Percentiles rank a stretch among this genome's conserved stretches.
phyloP scores from a whole-genome alignment of 2,113 vertebrate species.

The Plecturocebus donacophilus region DNA sequence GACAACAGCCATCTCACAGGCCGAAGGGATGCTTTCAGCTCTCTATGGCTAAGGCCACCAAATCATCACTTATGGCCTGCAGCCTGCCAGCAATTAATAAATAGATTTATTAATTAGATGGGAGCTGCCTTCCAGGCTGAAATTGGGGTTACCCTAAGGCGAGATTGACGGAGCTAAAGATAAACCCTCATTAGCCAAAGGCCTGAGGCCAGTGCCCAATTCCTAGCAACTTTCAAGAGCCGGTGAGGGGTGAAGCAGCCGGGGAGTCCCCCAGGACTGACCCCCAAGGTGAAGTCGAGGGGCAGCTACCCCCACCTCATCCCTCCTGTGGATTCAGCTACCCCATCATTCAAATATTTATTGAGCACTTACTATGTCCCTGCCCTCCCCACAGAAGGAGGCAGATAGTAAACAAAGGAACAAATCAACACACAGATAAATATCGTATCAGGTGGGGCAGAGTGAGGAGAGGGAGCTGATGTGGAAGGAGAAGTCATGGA shows the following conservation, averaged over 20 bases:
- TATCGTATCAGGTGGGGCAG: not conserved
- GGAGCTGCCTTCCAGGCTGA: slow-evolving; percentile 81
- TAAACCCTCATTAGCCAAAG: slow-evolving; percentile 79
- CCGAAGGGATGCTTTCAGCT: slow-evolving; percentile 72
- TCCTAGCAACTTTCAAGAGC: slow-evolving; percentile 69
- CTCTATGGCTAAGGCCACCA: slow-evolving; percentile 72
- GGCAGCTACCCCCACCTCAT: not conserved
- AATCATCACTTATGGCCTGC: slow-evolving; percentile 79
- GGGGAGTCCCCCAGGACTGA: not conserved
- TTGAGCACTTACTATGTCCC: not conserved
- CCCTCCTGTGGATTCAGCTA: not conserved
- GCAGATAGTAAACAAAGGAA: not conserved
- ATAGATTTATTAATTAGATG: slow-evolving; percentile 88
- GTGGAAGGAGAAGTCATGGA: not conserved
- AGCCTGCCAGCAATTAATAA: slow-evolving; percentile 86
- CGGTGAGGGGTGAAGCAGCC: not conserved
- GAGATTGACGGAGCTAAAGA: slow-evolving; percentile 85
- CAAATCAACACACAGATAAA: not conserved
- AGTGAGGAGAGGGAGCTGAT: not conserved
- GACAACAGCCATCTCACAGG: not conserved
- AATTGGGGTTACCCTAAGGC: slow-evolving; percentile 88
- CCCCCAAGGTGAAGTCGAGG: not conserved
- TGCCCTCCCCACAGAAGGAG: not conserved
- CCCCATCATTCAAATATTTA: not conserved
- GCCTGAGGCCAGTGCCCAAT: slow-evolving; percentile 74